Percentiles rank a stretch among this genome's conserved stretches.
phyloP scores from a whole-genome alignment of 2,113 vertebrate genomes.

The Vulpes lagopus region DNA sequence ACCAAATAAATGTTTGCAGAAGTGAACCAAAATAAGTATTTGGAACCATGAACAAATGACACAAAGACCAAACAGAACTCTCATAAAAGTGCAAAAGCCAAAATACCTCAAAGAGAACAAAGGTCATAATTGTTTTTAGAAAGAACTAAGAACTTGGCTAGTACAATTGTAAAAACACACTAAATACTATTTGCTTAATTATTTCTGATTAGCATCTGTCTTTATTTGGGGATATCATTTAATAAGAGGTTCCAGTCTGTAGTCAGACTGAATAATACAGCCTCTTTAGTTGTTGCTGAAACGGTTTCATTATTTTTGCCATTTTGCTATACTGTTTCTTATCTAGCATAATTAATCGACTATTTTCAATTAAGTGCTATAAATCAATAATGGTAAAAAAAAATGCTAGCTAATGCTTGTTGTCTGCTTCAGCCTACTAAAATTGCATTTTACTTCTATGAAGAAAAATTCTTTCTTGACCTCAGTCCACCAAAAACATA shows the following conservation, averaged over 20 bases:
- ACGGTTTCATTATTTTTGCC: constrained; percentile 66
- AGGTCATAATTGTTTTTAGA: constrained; percentile 48
- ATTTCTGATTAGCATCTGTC: constrained; percentile 52
- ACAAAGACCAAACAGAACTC: not conserved
- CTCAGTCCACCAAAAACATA: constrained; percentile 2
- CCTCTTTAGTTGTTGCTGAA: constrained; percentile 27
- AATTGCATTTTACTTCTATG: constrained; percentile 51
- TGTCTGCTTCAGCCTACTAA: constrained; percentile 39
- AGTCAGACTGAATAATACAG: constrained; percentile 19
- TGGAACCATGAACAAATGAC: constrained; percentile 27
- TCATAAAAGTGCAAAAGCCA: constrained; percentile 46
- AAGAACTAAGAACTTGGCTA: constrained; percentile 39
- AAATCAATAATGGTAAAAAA: constrained; percentile 55
- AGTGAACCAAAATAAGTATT: constrained; percentile 8
- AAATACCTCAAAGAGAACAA: not conserved
- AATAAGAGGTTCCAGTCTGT: not conserved
- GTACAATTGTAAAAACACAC: not conserved
- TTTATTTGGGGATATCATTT: constrained; percentile 29
- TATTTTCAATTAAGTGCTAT: constrained; percentile 65
- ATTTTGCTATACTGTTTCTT: constrained; percentile 47
- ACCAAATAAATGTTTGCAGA: constrained; percentile 15
- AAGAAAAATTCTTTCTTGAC: constrained; percentile 59
- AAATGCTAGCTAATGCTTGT: constrained; percentile 28
- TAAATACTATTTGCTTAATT: constrained; percentile 52
- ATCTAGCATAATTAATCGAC: constrained; percentile 47